Percentiles rank a stretch among this genome's conserved stretches.
Conservation (phyloP, 1,140 invertebrate species). For the Fopius arisanus region DNA sequence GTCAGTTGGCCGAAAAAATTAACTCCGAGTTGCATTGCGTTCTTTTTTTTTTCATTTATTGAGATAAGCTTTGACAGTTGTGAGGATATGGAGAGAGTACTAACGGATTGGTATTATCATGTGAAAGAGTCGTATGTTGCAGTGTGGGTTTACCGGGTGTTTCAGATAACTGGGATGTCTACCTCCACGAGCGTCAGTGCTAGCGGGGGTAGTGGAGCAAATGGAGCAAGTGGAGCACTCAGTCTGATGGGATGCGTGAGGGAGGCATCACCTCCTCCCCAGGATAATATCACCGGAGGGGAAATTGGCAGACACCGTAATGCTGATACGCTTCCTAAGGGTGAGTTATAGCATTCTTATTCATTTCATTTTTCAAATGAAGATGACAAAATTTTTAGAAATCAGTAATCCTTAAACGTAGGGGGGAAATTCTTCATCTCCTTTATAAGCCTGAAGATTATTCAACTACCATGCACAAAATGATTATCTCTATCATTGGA, state of each 20-base stretch:
- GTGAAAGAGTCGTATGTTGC: slow-evolving; percentile 48
- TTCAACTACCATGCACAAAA: too few relatives aligned
- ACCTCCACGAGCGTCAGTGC: slow-evolving; percentile 51
- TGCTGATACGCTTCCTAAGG: slow-evolving; percentile 57
- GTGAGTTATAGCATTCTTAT: too few relatives aligned
- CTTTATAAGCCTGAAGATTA: too few relatives aligned
- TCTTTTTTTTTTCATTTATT: neutral
- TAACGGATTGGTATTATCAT: slow-evolving; percentile 43
- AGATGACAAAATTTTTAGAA: too few relatives aligned
- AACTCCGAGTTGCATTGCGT: neutral
- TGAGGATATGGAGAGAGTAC: slow-evolving; percentile 32
- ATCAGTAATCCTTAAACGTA: too few relatives aligned
- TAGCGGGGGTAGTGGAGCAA: slow-evolving; percentile 34
- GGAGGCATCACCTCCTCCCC: slow-evolving; percentile 62
- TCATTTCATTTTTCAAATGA: too few relatives aligned
- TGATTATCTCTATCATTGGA: too few relatives aligned
- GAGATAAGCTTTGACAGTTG: too few relatives aligned
- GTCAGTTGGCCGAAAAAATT: neutral
- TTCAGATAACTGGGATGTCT: slow-evolving; percentile 53
- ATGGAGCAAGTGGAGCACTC: slow-evolving; percentile 54
- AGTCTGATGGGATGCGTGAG: slow-evolving; percentile 65
- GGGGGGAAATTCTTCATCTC: too few relatives aligned
- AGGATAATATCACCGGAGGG: slow-evolving; percentile 39
- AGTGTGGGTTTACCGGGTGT: slow-evolving; percentile 49
- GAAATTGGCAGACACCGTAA: slow-evolving; percentile 41